phyloP scores from a whole-genome alignment of 2,113 vertebrate species.

The Chinchilla lanigera region DNA sequence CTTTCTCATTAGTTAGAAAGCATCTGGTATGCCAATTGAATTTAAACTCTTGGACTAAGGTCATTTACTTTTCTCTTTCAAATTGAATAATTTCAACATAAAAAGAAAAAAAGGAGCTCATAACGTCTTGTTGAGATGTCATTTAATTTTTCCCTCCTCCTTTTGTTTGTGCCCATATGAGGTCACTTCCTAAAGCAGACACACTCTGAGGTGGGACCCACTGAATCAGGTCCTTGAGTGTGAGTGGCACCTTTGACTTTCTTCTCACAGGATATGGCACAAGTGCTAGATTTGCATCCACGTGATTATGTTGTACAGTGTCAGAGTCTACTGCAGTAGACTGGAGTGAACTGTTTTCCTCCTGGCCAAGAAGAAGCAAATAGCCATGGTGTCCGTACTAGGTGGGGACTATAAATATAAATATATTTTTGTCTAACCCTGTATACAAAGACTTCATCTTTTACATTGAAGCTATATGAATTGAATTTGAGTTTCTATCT shows the following conservation, averaged over 20 bases:
- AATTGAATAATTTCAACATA: background rate
- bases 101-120: background rate
- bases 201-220: too few relatives aligned
- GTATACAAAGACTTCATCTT: background rate
- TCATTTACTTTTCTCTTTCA: background rate
- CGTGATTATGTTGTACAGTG: fast-evolving
- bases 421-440: background rate
- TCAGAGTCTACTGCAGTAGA: background rate
- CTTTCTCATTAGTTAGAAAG: background rate
- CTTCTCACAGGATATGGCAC: background rate
- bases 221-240: background rate
- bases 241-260: background rate
- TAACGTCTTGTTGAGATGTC: background rate
- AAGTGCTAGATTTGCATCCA: too few relatives aligned
- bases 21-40: too few relatives aligned
- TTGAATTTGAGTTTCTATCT: background rate
- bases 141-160: background rate
- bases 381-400: background rate
- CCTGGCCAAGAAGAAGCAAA: background rate
- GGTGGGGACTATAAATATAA: background rate
- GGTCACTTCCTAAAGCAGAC: background rate
- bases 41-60: background rate
- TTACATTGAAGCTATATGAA: background rate
- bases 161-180: background rate
- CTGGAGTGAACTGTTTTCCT: background rate